Evolutionary conservation across 2,797 vertebrate genomes (phyloP), one percentile per base, ranked within the genome.

Genomic region (Mus caroli): DNA sequence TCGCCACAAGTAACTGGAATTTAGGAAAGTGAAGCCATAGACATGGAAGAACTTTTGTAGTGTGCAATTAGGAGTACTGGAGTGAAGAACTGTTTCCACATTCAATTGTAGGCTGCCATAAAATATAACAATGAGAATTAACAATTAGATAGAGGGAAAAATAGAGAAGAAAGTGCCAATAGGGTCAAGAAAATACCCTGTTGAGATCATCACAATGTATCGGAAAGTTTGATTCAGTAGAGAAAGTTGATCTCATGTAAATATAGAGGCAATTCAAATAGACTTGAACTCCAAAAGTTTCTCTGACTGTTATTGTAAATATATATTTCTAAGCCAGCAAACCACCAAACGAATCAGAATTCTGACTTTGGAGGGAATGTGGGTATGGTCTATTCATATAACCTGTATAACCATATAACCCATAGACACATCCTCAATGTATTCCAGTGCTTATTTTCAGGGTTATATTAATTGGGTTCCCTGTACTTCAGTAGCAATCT

Each of bases 271-370:
- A 58, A 6, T 43, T 58, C 28, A 83, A 43, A 54, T 22, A 92
- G 67, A 95, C 88, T 5, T 92, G 34, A 17, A 78, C n/a, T 15
- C 1, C 2, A 1, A 46, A 67, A 7, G 19, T 94, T 83, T 54
- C 34, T 8, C 5, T 50, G 37, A 60, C 58, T 91, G 1, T 82
- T 87, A 31, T 76, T 92, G 26, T 6, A 83, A 87, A 92, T 64
- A 78, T n/a, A 24, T 77, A 67, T 37, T 64, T 43, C 28, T 56
- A 6, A 28, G 1, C 28, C 7, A 91, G 22, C 88, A 93, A 80
- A 78, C 56, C 90, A 43, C 22, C 52, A 90, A 78, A 60, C 11
- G 75, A 88, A 71, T 79, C 22, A 56, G 19, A 88, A 95, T 83
- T 1, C 46, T 76, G 17, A 7, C 31, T 90, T 67, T 11, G 24